These are phyloP conservation scores for Phenganax stokvisi DNA, from an alignment of 92 coral and sea anemone species.

Conservation along the genomic window DNA sequence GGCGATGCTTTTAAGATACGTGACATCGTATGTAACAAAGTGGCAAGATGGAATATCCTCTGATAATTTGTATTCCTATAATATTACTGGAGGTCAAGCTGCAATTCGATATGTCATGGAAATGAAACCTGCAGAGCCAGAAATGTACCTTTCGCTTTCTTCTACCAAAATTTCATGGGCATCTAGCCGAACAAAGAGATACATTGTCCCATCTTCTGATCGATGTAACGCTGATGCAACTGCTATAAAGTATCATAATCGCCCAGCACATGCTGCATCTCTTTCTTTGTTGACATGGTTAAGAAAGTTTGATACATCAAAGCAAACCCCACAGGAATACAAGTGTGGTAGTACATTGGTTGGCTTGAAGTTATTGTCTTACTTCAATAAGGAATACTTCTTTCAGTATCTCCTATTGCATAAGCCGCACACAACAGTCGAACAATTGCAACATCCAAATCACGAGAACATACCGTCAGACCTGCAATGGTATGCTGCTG, in stretches of 20 bases:
- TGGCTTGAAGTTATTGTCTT: neutral
- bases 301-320: neutral
- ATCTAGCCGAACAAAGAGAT: conserved; percentile 2
- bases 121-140: conserved; percentile 13
- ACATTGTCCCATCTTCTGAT: neutral
- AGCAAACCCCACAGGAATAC: neutral
- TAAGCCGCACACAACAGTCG: neutral
- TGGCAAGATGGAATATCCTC: conserved; percentile 38
- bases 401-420: neutral
- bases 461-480: neutral
- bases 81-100: conserved; percentile 13
- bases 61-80: conserved; percentile 21
- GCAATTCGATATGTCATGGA: conserved; percentile 9
- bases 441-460: neutral
- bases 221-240: neutral
- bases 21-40: conserved; percentile 49
- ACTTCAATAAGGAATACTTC: neutral
- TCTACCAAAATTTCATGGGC: conserved; percentile 25
- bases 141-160: conserved; percentile 27
- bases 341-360: conserved; percentile 5
- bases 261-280: neutral
- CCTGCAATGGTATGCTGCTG: too few relatives aligned
- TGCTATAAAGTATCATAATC: neutral
- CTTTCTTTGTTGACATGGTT: neutral
- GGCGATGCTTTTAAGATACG: conserved; percentile 48